Evolutionary conservation across 2,888 invertebrate species (phyloP).

Genomic region (Agonopterix alstromeriana): DNA sequence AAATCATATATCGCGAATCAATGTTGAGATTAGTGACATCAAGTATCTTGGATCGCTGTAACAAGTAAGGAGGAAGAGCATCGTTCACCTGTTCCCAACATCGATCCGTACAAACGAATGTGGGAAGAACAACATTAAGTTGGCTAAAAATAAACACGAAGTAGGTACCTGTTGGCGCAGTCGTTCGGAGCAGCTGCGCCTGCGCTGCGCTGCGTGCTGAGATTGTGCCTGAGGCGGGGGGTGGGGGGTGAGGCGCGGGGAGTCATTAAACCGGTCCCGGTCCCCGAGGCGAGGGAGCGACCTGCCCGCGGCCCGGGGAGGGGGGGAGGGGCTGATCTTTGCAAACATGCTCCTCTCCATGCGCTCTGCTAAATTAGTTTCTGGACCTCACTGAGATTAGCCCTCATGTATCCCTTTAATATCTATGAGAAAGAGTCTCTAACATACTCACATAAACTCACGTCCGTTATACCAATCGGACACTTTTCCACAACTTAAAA

Average conservation of each 20-base stretch:
- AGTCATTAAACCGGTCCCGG: conserved; percentile 27
- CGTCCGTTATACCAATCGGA: too few species aligned
- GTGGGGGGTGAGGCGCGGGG: conserved; percentile 7
- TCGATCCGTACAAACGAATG: neutral
- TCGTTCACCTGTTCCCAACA: neutral
- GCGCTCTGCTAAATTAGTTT: too few species aligned
- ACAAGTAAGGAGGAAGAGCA: too few species aligned
- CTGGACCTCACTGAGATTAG: too few species aligned
- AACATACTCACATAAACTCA: too few species aligned
- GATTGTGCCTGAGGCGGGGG: conserved; percentile 5
- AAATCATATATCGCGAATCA: too few species aligned
- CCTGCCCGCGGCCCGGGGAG: conserved; percentile 10
- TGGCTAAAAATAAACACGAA: neutral
- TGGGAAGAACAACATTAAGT: neutral
- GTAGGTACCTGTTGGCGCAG: neutral
- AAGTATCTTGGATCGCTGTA: too few species aligned
- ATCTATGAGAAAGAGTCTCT: too few species aligned
- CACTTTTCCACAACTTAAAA: too few species aligned
- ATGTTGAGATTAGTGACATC: too few species aligned
- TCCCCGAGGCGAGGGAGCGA: conserved; percentile 15
- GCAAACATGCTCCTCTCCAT: too few species aligned
- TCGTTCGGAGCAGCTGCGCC: conserved; percentile 4
- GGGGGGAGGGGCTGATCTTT: neutral
- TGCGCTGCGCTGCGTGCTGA: conserved; percentile 7
- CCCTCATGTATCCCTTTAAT: too few species aligned